phyloP scores from a whole-genome alignment of 2,113 vertebrate species.

The Bagarius yarrelli region DNA sequence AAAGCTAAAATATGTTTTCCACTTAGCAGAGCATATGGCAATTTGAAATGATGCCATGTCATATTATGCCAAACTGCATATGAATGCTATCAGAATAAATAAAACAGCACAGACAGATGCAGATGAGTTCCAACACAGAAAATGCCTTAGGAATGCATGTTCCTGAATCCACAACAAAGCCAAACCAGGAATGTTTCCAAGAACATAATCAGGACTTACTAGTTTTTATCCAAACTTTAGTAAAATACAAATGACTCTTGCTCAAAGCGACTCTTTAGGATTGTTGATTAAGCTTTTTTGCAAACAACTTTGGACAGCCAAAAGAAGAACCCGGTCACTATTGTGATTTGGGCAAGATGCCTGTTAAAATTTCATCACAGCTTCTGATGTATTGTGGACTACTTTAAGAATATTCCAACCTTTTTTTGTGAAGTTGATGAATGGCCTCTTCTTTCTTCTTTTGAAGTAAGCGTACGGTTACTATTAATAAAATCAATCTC shows the following conservation, averaged over 20 bases:
- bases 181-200: background rate
- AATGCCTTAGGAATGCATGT: slow-evolving; percentile 2
- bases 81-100: slow-evolving; percentile 36
- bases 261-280: background rate
- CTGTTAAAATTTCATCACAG: slow-evolving; percentile 10
- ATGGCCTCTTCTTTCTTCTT: background rate
- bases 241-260: slow-evolving; percentile 25
- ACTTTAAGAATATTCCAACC: background rate
- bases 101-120: slow-evolving; percentile 36
- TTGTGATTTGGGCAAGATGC: slow-evolving; percentile 1
- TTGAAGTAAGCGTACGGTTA: background rate
- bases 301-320: slow-evolving; percentile 1
- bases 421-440: background rate
- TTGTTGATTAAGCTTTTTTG: slow-evolving; percentile 21
- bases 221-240: slow-evolving; percentile 1
- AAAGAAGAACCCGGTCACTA: slow-evolving; percentile 1
- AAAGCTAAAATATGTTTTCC: slow-evolving; percentile 41
- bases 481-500: too few relatives aligned
- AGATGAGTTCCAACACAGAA: slow-evolving; percentile 21
- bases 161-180: slow-evolving; percentile 17
- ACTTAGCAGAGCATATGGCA: slow-evolving; percentile 53
- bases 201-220: background rate
- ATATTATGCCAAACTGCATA: slow-evolving; percentile 38
- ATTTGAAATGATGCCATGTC: slow-evolving; percentile 50
- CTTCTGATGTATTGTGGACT: background rate